Evolutionary conservation across 2,113 vertebrate species (phyloP).

Genomic region (Cyprinodon brontotheroides): DNA sequence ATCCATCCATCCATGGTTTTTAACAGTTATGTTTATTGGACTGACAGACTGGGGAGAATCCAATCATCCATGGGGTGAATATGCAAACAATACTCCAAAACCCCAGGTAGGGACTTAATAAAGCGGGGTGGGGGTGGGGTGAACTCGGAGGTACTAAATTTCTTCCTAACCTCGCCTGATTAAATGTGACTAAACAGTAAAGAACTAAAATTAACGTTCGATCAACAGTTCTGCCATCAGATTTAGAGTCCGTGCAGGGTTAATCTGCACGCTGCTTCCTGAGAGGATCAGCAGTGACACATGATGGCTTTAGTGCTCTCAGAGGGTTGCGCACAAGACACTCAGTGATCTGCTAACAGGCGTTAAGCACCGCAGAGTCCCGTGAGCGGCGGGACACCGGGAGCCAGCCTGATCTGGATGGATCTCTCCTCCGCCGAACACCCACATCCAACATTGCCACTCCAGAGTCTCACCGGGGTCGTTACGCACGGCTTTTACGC

Average conservation of each 20-base stretch:
- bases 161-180: background rate
- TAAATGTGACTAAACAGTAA: constrained; percentile 11
- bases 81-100: no score
- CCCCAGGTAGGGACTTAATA: no score
- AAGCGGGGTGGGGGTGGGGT: no score
- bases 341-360: constrained; percentile 63
- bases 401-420: constrained; percentile 10
- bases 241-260: constrained; percentile 45
- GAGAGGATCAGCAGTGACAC: constrained; percentile 72
- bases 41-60: no score
- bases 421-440: background rate
- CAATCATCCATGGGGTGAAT: no score
- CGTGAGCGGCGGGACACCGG: constrained; percentile 30
- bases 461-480: constrained; percentile 18
- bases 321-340: constrained; percentile 67
- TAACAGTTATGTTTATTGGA: no score
- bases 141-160: no score
- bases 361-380: constrained; percentile 53
- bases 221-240: constrained; percentile 35
- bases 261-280: constrained; percentile 67
- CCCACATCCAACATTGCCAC: background rate
- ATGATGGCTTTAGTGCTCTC: constrained; percentile 69
- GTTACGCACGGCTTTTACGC: constrained; percentile 76
- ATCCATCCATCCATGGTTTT: no score
- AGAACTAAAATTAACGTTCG: constrained; percentile 11